These are phyloP conservation scores for Mustela lutreola DNA, from an alignment of 2,113 vertebrate genomes.

Conservation along the genomic window DNA sequence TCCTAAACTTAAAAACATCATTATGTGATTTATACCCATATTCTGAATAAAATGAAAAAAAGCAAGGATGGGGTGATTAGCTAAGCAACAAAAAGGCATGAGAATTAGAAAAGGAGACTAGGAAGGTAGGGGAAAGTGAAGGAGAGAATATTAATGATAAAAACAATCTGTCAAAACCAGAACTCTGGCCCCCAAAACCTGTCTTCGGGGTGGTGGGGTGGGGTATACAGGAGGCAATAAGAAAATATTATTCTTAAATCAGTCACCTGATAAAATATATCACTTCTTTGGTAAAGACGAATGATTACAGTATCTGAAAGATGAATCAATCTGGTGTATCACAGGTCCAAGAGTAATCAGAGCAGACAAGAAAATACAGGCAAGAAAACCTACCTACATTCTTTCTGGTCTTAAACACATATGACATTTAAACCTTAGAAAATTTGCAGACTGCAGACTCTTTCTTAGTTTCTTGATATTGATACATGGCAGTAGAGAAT, in stretches of 20 bases:
- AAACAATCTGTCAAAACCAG: not conserved
- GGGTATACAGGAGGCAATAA: not conserved
- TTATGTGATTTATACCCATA: not conserved
- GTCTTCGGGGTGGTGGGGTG: not conserved
- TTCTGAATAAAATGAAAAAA: conserved; percentile 43
- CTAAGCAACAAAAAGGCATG: conserved; percentile 5
- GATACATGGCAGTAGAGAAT: not conserved
- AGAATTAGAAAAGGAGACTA: not conserved
- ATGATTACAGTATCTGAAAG: conserved; percentile 24
- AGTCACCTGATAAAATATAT: not conserved
- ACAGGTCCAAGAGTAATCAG: not conserved
- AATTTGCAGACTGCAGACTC: not conserved
- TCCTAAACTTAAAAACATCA: not conserved
- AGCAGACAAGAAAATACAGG: not conserved
- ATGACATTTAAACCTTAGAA: not conserved
- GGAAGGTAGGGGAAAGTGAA: not conserved
- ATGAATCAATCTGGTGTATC: not conserved
- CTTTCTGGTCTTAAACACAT: not conserved
- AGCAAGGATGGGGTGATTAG: not conserved
- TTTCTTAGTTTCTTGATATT: conserved; percentile 24
- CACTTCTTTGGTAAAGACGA: not conserved
- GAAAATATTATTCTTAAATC: not conserved
- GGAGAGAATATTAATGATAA: not conserved
- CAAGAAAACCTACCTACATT: not conserved
- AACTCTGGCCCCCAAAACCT: not conserved